Conservation (phyloP, 2,888 invertebrate genomes). For the Chloroclysta siterata region DNA sequence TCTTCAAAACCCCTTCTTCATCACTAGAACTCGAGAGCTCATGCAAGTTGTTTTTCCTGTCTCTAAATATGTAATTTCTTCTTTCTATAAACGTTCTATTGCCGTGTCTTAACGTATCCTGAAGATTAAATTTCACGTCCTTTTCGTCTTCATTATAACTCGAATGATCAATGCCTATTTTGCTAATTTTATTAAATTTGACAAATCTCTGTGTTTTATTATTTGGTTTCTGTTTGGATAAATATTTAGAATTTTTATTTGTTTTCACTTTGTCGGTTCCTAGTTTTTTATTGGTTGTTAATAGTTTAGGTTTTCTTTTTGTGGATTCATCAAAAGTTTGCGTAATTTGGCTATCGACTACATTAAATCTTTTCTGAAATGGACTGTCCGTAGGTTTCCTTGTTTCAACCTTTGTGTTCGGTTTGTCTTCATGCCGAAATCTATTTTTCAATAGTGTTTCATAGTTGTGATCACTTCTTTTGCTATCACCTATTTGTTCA, state of each 20-base stretch:
- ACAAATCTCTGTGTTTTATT: background rate
- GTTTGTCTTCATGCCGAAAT: background rate
- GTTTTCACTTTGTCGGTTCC: background rate
- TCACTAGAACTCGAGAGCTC: conserved; percentile 41
- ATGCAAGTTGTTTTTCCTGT: background rate
- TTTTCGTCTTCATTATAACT: conserved; percentile 6
- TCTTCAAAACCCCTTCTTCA: conserved; percentile 46
- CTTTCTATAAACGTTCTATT: conserved; percentile 5
- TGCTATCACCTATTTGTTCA: background rate
- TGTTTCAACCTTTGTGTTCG: background rate
- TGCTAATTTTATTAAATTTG: background rate
- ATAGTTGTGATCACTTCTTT: background rate
- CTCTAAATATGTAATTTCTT: conserved; percentile 1
- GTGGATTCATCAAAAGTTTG: no score
- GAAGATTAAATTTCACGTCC: conserved; percentile 14
- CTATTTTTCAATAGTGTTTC: conserved; percentile 2
- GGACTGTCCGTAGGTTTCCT: background rate
- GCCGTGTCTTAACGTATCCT: conserved; percentile 17
- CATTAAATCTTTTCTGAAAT: conserved; percentile 3
- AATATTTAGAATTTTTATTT: conserved; percentile 7
- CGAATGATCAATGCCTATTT: background rate
- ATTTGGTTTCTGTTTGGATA: background rate
- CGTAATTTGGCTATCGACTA: background rate
- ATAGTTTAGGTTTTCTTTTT: background rate
- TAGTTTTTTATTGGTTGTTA: background rate